Evolutionary conservation across 2,888 invertebrate genomes (phyloP), one percentile per base, ranked within the genome.

Genomic region (Poecilus cupreus): DNA sequence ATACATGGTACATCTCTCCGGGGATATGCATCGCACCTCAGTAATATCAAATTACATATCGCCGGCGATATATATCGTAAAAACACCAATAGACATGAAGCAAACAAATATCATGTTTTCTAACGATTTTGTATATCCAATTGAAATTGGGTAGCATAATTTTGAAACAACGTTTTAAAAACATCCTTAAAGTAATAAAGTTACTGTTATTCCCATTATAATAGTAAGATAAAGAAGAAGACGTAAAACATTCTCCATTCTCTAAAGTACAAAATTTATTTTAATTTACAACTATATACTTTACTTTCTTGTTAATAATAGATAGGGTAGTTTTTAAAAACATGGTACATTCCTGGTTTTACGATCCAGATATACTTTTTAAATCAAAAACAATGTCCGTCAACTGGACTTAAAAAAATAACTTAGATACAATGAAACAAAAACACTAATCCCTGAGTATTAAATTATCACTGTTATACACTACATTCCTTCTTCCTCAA

Each of bases 351-450:
- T 51, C 51, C 20, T 20, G 5, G 16, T 51, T 51, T 51, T 51
- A 51, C 51, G 20, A 20, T 20, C 51, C 3, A 51, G 20, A 8
- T 51, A 16, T 20, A 18, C 18, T 51, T 20, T 51, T 51, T 51
- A 51, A 51, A 51, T 18, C 22, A 51, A 51, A 18, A 51, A 13
- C 51, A 51, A 18, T 51, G 22, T 18, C 20, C 18, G 22, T 18
- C 20, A 5, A 3, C 8, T 3, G 20, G 51, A 10, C 16, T 10
- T 51, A 51, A 16, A 16, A n/a, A 51, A 16, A 51, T 51, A 51
- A 51, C 51, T 51, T 18, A 51, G 51, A 51, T 51, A 51, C n/a
- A n/a, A n/a, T n/a, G n/a, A n/a, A n/a, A n/a, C n/a, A 16, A 51
- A 51, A 51, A 20, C 51, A 51, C 51, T 51, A 51, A 51, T 51